Evolutionary conservation across 2,113 vertebrate species (phyloP).

Genomic region (Microtus pennsylvanicus): DNA sequence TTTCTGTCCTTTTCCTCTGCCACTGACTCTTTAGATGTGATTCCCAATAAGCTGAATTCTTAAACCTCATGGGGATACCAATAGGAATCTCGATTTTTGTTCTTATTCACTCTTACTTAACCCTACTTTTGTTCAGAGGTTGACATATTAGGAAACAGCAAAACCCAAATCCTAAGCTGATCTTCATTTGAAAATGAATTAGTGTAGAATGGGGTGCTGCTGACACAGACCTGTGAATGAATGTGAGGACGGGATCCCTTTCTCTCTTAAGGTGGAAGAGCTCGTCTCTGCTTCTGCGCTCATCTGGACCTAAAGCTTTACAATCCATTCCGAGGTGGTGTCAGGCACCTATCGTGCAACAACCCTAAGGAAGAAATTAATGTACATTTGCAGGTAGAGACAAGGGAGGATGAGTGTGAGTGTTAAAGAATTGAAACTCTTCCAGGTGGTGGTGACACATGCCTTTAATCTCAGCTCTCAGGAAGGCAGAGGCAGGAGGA

Average conservation of each 20-base stretch:
- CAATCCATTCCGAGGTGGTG: accelerated
- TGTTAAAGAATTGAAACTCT: slow-evolving; percentile 7
- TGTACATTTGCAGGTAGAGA: background rate
- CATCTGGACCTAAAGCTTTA: background rate
- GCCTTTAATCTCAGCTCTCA: no score
- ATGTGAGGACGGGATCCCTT: background rate
- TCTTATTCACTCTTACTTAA: background rate
- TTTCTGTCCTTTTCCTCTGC: background rate
- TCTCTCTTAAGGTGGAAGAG: background rate
- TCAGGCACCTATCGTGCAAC: background rate
- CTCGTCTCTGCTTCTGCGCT: background rate
- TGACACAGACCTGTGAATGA: background rate
- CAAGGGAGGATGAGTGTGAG: background rate
- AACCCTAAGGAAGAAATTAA: background rate
- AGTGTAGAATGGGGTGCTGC: background rate
- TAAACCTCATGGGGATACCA: background rate
- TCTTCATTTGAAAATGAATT: background rate
- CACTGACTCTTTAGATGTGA: background rate
- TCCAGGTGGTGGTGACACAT: no score
- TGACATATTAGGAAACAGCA: background rate
- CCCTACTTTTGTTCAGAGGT: background rate
- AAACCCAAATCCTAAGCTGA: background rate
- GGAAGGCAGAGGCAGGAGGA: no score
- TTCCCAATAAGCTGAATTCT: background rate
- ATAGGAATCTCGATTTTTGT: background rate